Base-by-base conservation (phyloP, 2,113 vertebrate genomes). In the Nestor notabilis region DNA sequence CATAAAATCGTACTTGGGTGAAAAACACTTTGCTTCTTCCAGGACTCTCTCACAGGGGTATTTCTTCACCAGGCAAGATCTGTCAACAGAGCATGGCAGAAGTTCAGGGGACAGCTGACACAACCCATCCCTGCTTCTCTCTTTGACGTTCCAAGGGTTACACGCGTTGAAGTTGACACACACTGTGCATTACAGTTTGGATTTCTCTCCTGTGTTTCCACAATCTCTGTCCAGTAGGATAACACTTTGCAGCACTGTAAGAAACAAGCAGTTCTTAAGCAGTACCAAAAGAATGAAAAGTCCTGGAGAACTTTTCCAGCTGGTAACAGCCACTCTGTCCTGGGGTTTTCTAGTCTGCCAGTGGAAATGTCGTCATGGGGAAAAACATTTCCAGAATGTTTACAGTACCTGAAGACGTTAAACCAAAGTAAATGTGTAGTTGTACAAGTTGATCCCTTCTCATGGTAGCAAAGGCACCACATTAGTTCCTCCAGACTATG, bases 161-260 rank as follows among this genome's bases (percentile, higher is more conserved):
- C 20, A 60, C 17, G n/a, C 46, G 25, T 3, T 7, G 33, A 27
- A 44, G 29, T 18, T 61, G 31, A 19, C 7, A 19, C 0, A 0
- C 5, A 4, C 13, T 2, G 2, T 15, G 1, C 25, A 41, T 5
- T 53, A 7, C 43, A 12, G 3, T 75, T 70, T 55, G 18, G 6
- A 39, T 50, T 18, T 46, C 21, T 80, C 47, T 52, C 46, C 35
- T 11, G 12, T 47, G 15, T 55, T 96, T 66, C 43, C 74, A 58
- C 52, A 49, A 3, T 17, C 56, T 17, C 7, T 13, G 33, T 20
- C 2, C 16, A 20, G 11, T 20, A 14, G 28, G 33, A 35, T 63
- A 41, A 46, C 16, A 53, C 37, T 66, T 71, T 5, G 7, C 60
- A 68, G 46, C 20, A 43, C 39, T 17, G 63, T 63, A 70, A 87